Evolutionary conservation across 2,888 invertebrate genomes (phyloP), one percentile per base, ranked within the genome.

Genomic region (Sericinus montela): DNA sequence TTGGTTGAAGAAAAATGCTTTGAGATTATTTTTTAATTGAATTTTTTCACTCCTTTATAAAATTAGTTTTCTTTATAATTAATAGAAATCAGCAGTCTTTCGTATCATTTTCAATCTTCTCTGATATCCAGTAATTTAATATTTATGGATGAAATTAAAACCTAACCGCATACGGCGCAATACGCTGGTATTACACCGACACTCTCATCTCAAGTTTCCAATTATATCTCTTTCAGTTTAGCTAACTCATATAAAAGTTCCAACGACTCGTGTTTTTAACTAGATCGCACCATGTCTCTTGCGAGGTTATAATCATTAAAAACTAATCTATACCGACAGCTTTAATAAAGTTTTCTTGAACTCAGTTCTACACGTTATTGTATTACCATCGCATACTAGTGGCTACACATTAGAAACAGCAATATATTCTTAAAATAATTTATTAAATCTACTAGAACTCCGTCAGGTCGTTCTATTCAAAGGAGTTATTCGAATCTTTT

Each of bases 191-290:
- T 69, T 70, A 70, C 72, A 66, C 52, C 67, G 69, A 23, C 49
- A 28, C 40, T 40, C 65, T 69, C 69, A 70, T 75, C 77, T 81
- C 72, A 66, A 79, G 75, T 83, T 86, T 86, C 82, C 85, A 86
- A 87, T 86, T 84, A 85, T 79, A 84, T 79, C 75, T 73, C 78
- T 72, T 75, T 69, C 63, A 79, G 75, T 80, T 81, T 69, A 77
- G 73, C 75, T 69, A 84, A 83, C 79, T 85, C 80, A 75, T 80
- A 84, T 84, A 85, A 86, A 87, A 87, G 75, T 86, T 87, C 65
- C 67, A 69, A 75, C 71, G 69, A 63, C 75, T 68, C 67, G 69
- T 75, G 75, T 75, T 76, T 72, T 75, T 67, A 64, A 63, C 63
- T 64, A 61, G 62, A 65, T 65, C 61, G 51, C 53, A 54, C 58